Base-by-base conservation (phyloP, 2,113 vertebrate species). In the Hydropotes inermis region DNA sequence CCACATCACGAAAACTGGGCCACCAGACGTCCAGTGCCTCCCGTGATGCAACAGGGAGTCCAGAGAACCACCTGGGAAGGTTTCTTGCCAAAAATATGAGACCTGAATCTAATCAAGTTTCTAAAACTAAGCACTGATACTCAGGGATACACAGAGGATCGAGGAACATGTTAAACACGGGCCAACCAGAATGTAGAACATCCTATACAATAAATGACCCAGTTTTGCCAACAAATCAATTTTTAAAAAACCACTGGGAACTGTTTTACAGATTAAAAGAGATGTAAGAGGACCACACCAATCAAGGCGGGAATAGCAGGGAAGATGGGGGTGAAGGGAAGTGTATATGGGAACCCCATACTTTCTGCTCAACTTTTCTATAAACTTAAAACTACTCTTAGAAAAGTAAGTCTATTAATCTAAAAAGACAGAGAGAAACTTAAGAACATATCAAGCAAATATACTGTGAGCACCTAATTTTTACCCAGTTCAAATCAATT, bases 81-180 rank as follows among this genome's bases (percentile, higher is more conserved):
- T 28, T 82, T 54, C 87, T 90, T 87, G 91, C 85, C 60, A 86
- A 91, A 98, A 95, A 89, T 87, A 85, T 57, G n/a, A 91, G 86
- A 86, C 89, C 93, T 39, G 81, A 96, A 91, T 93, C 97, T 91
- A 79, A 95, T 74, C 76, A 87, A 45, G 91, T 85, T 94, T 96
- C 97, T 97, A 70, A 61, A 86, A 82, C 85, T 86, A 96, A 95
- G 54, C 33, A 85, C 27, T 39, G 85, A 52, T 21, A 60, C n/a
- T n/a, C 67, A 58, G 82, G 67, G 93, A 97, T 55, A 87, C 23
- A 27, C 0, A 30, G 36, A 47, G 61, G 57, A 36, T 6, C 7
- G 23, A 79, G 28, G 43, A 36, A 39, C 43, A 36, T 1, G 21
- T 47, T 61, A 43, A 83, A 70, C 36, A 52, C 2, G 2, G 55